Evolutionary conservation across 2,888 invertebrate species (phyloP).

Genomic region (Troides helena): DNA sequence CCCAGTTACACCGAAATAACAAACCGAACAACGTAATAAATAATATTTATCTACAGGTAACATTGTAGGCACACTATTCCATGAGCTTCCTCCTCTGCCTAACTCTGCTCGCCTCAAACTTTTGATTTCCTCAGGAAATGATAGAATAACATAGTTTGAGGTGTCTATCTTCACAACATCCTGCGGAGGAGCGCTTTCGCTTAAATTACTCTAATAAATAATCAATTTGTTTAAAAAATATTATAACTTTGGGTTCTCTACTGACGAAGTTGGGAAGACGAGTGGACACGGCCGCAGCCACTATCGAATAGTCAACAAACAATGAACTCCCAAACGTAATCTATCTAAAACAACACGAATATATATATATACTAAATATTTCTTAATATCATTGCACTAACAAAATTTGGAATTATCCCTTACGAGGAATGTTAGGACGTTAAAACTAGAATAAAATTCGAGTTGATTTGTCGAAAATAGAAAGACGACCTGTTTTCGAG

Average conservation of each 20-base stretch:
- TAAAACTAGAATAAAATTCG: slow-evolving; percentile 72
- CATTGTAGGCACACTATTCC: slow-evolving; percentile 77
- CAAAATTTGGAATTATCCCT: slow-evolving; percentile 74
- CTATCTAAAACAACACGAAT: slow-evolving; percentile 38
- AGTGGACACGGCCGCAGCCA: slow-evolving; percentile 59
- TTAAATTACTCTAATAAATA: slow-evolving; percentile 65
- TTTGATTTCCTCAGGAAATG: not conserved
- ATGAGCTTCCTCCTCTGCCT: slow-evolving; percentile 69
- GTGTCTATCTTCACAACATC: slow-evolving; percentile 21
- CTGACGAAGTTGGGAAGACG: slow-evolving; percentile 69
- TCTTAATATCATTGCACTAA: slow-evolving; percentile 76
- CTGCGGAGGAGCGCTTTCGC: slow-evolving; percentile 30
- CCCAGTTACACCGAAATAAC: slow-evolving; percentile 58
- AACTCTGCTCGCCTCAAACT: slow-evolving; percentile 36
- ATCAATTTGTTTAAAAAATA: slow-evolving; percentile 44
- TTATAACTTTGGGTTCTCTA: slow-evolving; percentile 74
- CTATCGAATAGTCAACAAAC: slow-evolving; percentile 28
- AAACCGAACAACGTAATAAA: slow-evolving; percentile 60
- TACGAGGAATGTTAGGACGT: slow-evolving; percentile 68
- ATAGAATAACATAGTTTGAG: slow-evolving; percentile 29
- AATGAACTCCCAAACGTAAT: slow-evolving; percentile 22
- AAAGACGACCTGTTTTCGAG: slow-evolving; percentile 15
- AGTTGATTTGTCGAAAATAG: slow-evolving; percentile 45
- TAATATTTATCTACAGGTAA: slow-evolving; percentile 75
- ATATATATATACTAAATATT: slow-evolving; percentile 36